Conservation (phyloP, 2,888 invertebrate genomes). For the Diadegma fenestrale region DNA sequence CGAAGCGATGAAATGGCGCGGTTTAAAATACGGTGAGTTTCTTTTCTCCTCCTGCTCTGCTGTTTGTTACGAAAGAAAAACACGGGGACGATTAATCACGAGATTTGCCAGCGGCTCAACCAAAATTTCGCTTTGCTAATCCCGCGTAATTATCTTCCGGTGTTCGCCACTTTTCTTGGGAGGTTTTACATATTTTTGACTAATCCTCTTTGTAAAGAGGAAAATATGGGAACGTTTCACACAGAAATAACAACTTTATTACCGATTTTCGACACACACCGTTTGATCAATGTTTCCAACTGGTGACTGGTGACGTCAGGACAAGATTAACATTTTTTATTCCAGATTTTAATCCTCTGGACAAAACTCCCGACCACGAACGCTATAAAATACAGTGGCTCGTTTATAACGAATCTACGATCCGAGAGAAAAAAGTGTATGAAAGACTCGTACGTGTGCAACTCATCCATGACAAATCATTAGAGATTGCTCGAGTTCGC, state of each 20-base stretch:
- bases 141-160: not conserved
- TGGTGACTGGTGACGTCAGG: not conserved
- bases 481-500: slow-evolving; percentile 57
- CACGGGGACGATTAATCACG: not conserved
- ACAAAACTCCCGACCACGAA: not conserved
- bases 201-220: not conserved
- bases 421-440: slow-evolving; percentile 14
- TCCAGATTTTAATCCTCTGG: not conserved
- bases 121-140: slow-evolving; percentile 2
- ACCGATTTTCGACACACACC: not conserved
- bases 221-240: not conserved
- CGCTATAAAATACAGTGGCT: slow-evolving; percentile 10
- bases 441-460: slow-evolving; percentile 21
- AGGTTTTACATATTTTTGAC: not conserved
- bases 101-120: not conserved
- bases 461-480: slow-evolving; percentile 64
- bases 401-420: slow-evolving; percentile 2
- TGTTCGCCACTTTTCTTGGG: not conserved
- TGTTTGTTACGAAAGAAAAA: not conserved
- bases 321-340: not conserved
- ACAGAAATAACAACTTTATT: not conserved
- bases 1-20: slow-evolving; percentile 77
- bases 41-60: not conserved
- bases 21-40: slow-evolving; percentile 79
- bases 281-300: slow-evolving; percentile 10